Evolutionary conservation across 2,113 vertebrate genomes (phyloP).

Genomic region (Oophaga pumilio): DNA sequence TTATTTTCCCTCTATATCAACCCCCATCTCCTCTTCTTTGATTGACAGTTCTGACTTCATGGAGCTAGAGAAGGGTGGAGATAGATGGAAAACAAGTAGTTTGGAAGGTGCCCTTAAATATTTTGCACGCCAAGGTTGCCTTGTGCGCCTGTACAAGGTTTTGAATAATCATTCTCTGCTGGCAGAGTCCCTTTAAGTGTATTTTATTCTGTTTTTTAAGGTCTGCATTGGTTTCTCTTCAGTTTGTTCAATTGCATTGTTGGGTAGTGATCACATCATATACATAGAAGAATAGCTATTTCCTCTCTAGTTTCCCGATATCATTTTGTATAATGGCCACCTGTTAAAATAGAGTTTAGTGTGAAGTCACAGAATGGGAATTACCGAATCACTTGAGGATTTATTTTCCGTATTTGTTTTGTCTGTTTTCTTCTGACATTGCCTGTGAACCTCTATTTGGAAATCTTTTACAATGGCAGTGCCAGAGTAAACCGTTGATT

Average conservation of each 20-base stretch:
- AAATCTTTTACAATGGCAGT: constrained; percentile 36
- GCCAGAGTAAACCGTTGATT: constrained; percentile 41
- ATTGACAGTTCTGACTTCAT: too few relatives aligned
- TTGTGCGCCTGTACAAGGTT: too few relatives aligned
- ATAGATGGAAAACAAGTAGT: too few relatives aligned
- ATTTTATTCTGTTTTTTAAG: background rate
- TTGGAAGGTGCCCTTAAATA: too few relatives aligned
- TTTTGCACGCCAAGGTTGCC: too few relatives aligned
- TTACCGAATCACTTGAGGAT: constrained; percentile 8
- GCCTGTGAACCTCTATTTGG: constrained; percentile 19
- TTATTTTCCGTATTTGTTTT: constrained; percentile 17
- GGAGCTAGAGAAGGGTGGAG: too few relatives aligned
- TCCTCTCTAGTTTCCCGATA: constrained; percentile 1
- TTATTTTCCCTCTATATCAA: too few relatives aligned
- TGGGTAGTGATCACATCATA: background rate
- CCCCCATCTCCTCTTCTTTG: too few relatives aligned
- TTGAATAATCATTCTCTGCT: too few relatives aligned
- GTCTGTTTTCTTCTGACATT: constrained; percentile 43
- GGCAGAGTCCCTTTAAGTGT: too few relatives aligned
- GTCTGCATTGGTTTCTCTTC: background rate
- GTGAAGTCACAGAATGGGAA: constrained; percentile 17
- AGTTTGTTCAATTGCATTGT: background rate
- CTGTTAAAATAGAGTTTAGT: constrained; percentile 45
- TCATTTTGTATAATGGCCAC: constrained; percentile 14
- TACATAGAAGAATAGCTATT: background rate